Evolutionary conservation across 2,797 vertebrate species (phyloP), one percentile per base, ranked within the genome.

Genomic region (Sylvia borin): DNA sequence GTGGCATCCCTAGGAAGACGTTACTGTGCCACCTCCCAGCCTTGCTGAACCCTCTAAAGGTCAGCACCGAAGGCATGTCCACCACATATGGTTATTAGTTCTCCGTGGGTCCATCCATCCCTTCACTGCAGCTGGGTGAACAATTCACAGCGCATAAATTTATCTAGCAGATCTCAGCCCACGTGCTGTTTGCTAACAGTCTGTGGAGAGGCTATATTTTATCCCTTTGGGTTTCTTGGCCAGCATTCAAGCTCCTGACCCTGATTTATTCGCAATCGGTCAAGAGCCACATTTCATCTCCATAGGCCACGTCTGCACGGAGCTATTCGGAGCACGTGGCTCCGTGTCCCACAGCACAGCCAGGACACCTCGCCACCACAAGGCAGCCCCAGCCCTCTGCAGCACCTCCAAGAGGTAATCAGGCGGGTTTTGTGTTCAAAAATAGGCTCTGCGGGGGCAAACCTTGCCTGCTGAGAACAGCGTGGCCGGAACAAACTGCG

Each of bases 151-250:
- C 3, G 88, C 96, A 96, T 97, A 97, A 97, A 97, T 97, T 96
- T 94, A 97, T 95, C 95, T 54, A 84, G 94, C 95, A 96, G 95
- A 95, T 85, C 95, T 87, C 96, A 95, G 95, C 94, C 96, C 94
- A 96, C 95, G 93, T 96, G 96, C 95, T 96, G 83, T 94, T 97
- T 92, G 92, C 95, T 95, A 93, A 93, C 93, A 90, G 94, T 92
- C 95, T 95, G 91, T 81, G 26, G 94, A 94, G 94, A 97, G 88
- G 85, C 93, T 90, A 34, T 96, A 92, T 95, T 95, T 96, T 94
- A 97, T 96, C 94, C 96, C 94, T 96, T 97, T 96, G 96, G 96
- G 95, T 92, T 97, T 96, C 95, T 94, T 96, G 96, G 96, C 96
- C 77, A 90, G 85, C 76, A 43, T 73, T 96, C 96, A 96, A 93